phyloP scores from a whole-genome alignment of 2,113 vertebrate genomes.

The Peromyscus maniculatus region DNA sequence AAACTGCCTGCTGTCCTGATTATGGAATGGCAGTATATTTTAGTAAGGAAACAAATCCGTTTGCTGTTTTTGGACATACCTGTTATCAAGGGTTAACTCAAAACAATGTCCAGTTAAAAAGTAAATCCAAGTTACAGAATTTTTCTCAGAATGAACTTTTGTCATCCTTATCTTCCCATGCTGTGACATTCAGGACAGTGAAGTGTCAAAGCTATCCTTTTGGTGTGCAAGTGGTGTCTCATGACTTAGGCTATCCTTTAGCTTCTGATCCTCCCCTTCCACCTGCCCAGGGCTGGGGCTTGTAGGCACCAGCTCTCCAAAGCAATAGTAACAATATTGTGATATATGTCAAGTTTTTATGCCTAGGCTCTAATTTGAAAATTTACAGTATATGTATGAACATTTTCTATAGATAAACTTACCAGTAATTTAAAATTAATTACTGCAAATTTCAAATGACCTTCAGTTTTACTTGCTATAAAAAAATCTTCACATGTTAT shows the following conservation, averaged over 20 bases:
- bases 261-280: not conserved
- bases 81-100: not conserved
- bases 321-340: slow-evolving; percentile 28
- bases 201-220: slow-evolving; percentile 22
- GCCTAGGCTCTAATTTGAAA: slow-evolving; percentile 58
- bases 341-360: slow-evolving; percentile 44
- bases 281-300: not conserved
- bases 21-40: not conserved
- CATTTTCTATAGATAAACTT: slow-evolving; percentile 49
- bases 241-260: not conserved
- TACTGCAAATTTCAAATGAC: slow-evolving; percentile 69
- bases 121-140: not conserved
- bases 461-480: slow-evolving; percentile 51
- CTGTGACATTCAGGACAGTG: slow-evolving; percentile 23
- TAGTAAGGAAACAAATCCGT: not conserved
- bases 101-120: slow-evolving; percentile 26
- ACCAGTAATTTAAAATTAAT: slow-evolving; percentile 58
- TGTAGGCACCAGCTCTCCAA: not conserved
- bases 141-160: slow-evolving; percentile 35
- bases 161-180: not conserved
- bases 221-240: not conserved
- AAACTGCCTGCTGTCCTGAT: not conserved
- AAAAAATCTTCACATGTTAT: slow-evolving; percentile 44
- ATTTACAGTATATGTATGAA: not conserved
- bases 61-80: not conserved